A percentile compares a stretch with the other conserved stretches of the same genome.
phyloP scores from a whole-genome alignment of 2,888 invertebrate species.

The Augochlorella aurata region DNA sequence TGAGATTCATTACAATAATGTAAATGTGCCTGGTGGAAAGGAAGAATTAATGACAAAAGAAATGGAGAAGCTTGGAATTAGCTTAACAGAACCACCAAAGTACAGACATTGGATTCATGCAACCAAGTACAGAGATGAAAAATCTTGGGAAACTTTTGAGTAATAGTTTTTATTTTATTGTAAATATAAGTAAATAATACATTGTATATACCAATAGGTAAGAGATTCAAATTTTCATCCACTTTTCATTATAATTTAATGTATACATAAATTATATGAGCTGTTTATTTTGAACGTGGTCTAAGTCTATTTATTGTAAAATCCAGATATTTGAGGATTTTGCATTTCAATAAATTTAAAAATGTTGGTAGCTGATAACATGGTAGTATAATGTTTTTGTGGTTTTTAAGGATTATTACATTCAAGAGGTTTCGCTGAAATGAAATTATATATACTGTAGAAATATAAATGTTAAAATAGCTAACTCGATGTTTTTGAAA shows the following conservation, averaged over 20 bases:
- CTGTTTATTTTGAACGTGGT: too few relatives aligned
- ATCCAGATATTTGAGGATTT: too few relatives aligned
- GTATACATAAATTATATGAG: background rate
- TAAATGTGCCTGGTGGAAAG: conserved; percentile 84
- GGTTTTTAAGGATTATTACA: background rate
- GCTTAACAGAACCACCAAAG: conserved; percentile 87
- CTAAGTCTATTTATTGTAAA: too few relatives aligned
- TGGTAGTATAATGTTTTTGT: background rate
- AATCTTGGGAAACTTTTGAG: conserved; percentile 88
- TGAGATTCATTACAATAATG: conserved; percentile 83
- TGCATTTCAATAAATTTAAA: background rate
- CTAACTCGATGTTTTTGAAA: too few relatives aligned
- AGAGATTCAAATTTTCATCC: background rate
- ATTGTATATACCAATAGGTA: background rate
- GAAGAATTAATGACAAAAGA: conserved; percentile 87
- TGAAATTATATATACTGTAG: too few relatives aligned
- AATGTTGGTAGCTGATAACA: background rate
- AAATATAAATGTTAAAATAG: too few relatives aligned
- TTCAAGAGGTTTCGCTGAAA: too few relatives aligned
- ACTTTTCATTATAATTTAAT: conserved; percentile 11
- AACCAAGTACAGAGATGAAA: conserved; percentile 86
- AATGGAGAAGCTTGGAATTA: conserved; percentile 87
- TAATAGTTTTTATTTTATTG: conserved; percentile 28
- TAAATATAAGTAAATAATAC: conserved; percentile 21
- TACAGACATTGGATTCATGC: conserved; percentile 86